A percentile compares a stretch with the other conserved stretches of the same genome.
Evolutionary conservation across 2,113 vertebrate species (phyloP).

Genomic region (Oreochromis tanganicae): DNA sequence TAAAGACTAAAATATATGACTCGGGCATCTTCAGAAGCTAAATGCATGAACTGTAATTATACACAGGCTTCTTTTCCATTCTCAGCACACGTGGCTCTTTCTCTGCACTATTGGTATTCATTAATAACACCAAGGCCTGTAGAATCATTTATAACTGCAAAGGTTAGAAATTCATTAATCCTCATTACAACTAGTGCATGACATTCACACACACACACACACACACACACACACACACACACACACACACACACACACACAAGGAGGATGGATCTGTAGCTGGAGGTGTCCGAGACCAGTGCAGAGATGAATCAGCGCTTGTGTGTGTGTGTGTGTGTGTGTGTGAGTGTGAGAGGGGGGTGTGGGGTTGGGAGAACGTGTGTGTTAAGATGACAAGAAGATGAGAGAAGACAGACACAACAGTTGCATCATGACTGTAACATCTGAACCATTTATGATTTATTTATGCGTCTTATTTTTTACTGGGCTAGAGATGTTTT

Average conservation of each 20-base stretch:
- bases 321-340: no score
- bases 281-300: no score
- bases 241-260: no score
- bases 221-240: no score
- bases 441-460: conserved; percentile 61
- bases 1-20: conserved; percentile 21
- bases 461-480: conserved; percentile 65
- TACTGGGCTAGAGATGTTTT: conserved; percentile 39
- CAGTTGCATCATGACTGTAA: conserved; percentile 69
- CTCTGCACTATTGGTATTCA: conserved; percentile 55
- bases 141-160: conserved; percentile 52
- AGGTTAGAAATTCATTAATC: conserved; percentile 64
- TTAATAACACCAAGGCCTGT: conserved; percentile 37
- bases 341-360: conserved; percentile 12
- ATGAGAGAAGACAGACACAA: conserved; percentile 70
- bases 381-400: conserved; percentile 43
- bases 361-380: neutral
- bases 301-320: no score
- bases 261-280: no score
- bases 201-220: no score
- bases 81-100: conserved; percentile 24
- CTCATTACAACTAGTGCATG: conserved; percentile 37
- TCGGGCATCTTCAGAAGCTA: conserved; percentile 11
- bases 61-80: conserved; percentile 33
- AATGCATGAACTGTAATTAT: conserved; percentile 30